Conservation (phyloP, 2,888 invertebrate genomes). For the Lasioglossum oenotherae region DNA sequence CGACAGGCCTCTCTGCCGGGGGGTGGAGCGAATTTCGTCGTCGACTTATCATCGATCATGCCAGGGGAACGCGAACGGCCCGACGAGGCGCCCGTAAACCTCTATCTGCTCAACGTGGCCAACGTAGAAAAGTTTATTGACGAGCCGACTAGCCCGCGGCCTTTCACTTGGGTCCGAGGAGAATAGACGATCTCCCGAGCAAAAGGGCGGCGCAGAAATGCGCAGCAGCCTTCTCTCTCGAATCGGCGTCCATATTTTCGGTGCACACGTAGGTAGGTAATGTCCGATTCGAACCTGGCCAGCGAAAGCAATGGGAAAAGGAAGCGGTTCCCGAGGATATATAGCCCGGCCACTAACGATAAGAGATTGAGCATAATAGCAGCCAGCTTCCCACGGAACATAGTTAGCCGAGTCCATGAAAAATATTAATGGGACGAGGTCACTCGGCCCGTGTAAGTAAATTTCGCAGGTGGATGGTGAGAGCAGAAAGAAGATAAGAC, state of each 20-base stretch:
- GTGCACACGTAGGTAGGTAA: conserved; percentile 34
- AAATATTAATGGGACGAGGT: conserved; percentile 81
- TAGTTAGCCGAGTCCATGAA: conserved; percentile 78
- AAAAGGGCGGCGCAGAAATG: neutral
- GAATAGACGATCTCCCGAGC: conserved; percentile 32
- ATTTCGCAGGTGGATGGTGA: conserved; percentile 78
- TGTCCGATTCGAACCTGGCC: conserved; percentile 54
- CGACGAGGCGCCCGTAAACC: conserved; percentile 47
- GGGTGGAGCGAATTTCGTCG: conserved; percentile 55
- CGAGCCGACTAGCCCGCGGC: conserved; percentile 49
- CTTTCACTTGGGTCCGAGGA: conserved; percentile 37
- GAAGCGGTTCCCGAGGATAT: conserved; percentile 73
- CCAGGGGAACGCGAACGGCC: conserved; percentile 38
- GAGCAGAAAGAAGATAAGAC: conserved; percentile 78
- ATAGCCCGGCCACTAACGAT: conserved; percentile 75
- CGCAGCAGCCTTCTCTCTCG: neutral
- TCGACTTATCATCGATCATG: conserved; percentile 57
- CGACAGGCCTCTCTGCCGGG: conserved; percentile 1
- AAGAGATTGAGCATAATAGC: conserved; percentile 78
- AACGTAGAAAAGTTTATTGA: conserved; percentile 55
- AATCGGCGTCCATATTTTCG: conserved; percentile 56
- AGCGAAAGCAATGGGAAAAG: conserved; percentile 59
- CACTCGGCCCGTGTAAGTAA: conserved; percentile 77
- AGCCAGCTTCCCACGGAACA: conserved; percentile 70
- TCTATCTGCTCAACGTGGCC: conserved; percentile 47